Base-by-base conservation (phyloP, 37 sponge, comb jelly and placozoan genomes). In the Corticium candelabrum region DNA sequence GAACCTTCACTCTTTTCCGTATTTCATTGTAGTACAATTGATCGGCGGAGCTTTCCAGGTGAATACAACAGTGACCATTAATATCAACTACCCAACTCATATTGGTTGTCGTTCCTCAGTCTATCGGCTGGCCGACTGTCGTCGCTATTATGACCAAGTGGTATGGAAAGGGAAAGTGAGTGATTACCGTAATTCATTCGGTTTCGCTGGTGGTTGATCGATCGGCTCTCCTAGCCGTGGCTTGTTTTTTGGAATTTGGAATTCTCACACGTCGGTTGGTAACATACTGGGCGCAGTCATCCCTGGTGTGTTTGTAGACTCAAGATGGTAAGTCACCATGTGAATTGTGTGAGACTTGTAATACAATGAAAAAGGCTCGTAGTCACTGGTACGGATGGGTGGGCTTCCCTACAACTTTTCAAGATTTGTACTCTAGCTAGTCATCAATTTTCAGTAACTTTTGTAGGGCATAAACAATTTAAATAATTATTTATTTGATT, bases 221-320 rank as follows among this genome's bases (percentile, higher is more conserved):
- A 41, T 38, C 3, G 3, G 0, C 35, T 0, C 35, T 80, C 76
- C 36, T 70, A 91, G 94, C 1, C 88, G 99, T 37, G 99, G 99
- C 29, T 39, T 94, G 37, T 75, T 97, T 36, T 89, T 97, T 92
- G 99, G 99, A 0, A 69, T 97, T 1, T 97, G 99, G 99, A 91
- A 91, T 67, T 76, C 89, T 7, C 94, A 96, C 85, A 89, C 91
- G 0, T 93, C 94, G 29, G 85, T 96, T 21, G 98, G 98, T 1
- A 96, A 96, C 81, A 93, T 96, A 39, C 77, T 94, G 41, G 99
- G 99, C 2, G 82, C 87, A 27, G 27, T 94, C 40, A 87, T 97
- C n/a, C 88, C 99, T 0, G 91, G 88, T 2, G 76, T 88, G 39
- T 94, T 85, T 85, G 90, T 88, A 21, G 67, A 83, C 38, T 56